Percentiles rank a stretch among this genome's conserved stretches.
Evolutionary conservation across 2,888 invertebrate species (phyloP).

Genomic region (Allolobophora icterica): DNA sequence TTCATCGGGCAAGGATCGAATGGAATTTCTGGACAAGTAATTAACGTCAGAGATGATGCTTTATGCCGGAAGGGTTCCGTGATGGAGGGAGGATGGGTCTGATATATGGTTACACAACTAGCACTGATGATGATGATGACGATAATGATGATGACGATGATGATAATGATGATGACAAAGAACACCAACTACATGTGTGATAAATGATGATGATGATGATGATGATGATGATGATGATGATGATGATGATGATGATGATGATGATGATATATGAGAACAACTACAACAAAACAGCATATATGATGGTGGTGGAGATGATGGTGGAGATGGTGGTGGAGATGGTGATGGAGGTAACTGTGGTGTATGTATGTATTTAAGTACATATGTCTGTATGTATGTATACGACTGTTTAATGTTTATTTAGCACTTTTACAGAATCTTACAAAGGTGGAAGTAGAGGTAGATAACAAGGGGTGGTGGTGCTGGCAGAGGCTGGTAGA

Average conservation of each 20-base stretch:
- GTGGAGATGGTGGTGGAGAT: neutral
- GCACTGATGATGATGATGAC: neutral
- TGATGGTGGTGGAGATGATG: too few relatives aligned
- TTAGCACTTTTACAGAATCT: neutral
- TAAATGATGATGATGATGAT: too few relatives aligned
- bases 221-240: too few relatives aligned
- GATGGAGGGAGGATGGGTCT: neutral
- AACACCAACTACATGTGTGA: too few relatives aligned
- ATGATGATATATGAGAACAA: too few relatives aligned
- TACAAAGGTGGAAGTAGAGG: neutral
- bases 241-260: too few relatives aligned
- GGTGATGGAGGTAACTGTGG: neutral
- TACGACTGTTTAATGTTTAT: neutral
- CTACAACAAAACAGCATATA: too few relatives aligned
- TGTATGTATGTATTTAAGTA: neutral
- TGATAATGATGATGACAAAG: too few relatives aligned
- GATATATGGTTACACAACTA: neutral
- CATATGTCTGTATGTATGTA: neutral
- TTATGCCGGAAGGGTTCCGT: neutral
- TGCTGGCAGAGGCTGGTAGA: neutral
- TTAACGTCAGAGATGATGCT: neutral
- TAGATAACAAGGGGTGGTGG: neutral
- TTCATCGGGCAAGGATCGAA: neutral
- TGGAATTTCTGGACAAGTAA: slow-evolving; percentile 11
- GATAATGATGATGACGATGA: too few relatives aligned